These are phyloP conservation scores for Anguilla pacifica DNA, from an alignment of 2,797 vertebrate species.

Conservation along the genomic window DNA sequence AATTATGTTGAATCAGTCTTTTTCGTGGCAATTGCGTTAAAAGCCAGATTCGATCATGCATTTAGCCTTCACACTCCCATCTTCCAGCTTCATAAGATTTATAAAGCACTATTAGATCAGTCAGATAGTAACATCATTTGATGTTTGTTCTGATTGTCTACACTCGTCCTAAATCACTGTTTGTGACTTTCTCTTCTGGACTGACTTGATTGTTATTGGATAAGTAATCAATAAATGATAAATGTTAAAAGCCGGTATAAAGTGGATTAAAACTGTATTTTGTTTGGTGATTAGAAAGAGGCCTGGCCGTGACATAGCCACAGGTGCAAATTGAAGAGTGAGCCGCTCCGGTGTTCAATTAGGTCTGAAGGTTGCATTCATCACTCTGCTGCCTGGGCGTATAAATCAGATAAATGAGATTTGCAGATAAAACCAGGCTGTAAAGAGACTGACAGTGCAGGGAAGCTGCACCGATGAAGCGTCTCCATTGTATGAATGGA, in stretches of 20 bases:
- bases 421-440: not conserved
- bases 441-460: not conserved
- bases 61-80: not conserved
- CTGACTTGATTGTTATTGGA: conserved; percentile 4
- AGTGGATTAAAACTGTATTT: not conserved
- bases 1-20: not conserved
- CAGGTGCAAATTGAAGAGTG: conserved; percentile 9
- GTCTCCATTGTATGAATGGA: not conserved
- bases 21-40: not conserved
- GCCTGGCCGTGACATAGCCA: not conserved
- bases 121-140: not conserved
- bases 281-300: conserved; percentile 11
- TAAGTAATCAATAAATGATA: conserved; percentile 23
- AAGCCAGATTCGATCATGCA: not conserved
- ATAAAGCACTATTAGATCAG: not conserved
- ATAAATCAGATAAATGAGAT: conserved; percentile 28
- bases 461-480: not conserved
- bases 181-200: not conserved
- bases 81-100: not conserved
- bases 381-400: not conserved
- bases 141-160: conserved; percentile 10
- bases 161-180: not conserved
- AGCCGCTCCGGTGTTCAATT: conserved; percentile 1
- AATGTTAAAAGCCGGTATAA: conserved; percentile 23
- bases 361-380: conserved; percentile 15